Evolutionary conservation across 1,140 invertebrate species (phyloP).

Genomic region (Brachionus angularis): DNA sequence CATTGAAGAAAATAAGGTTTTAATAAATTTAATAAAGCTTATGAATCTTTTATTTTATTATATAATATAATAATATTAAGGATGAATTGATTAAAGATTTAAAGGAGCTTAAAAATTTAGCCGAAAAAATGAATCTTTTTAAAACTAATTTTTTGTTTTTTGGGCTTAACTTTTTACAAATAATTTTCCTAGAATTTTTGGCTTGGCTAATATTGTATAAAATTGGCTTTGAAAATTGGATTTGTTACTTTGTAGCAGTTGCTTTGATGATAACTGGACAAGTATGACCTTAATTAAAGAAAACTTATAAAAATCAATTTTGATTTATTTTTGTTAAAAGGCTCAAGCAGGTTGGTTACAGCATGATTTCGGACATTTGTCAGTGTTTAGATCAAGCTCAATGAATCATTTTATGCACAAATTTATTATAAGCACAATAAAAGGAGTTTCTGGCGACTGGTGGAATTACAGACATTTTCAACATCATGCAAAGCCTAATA

Average conservation of each 20-base stretch:
- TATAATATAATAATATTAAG: too few species aligned
- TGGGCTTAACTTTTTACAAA: neutral
- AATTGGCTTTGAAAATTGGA: neutral
- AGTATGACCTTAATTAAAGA: too few species aligned
- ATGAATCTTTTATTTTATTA: neutral
- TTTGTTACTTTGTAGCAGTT: neutral
- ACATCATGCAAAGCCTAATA: slow-evolving; percentile 58
- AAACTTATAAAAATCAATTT: neutral
- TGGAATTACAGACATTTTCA: slow-evolving; percentile 58
- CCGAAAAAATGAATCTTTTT: slow-evolving; percentile 32
- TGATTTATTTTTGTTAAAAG: slow-evolving; percentile 13
- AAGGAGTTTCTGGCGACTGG: slow-evolving; percentile 48
- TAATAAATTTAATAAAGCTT: neutral
- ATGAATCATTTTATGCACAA: slow-evolving; percentile 45
- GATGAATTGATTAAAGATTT: slow-evolving; percentile 17
- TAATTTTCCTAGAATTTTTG: neutral
- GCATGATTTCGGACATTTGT: slow-evolving; percentile 47
- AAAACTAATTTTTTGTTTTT: neutral
- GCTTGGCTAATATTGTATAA: neutral
- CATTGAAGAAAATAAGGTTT: slow-evolving; percentile 7
- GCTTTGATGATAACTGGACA: neutral
- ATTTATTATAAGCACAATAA: slow-evolving; percentile 45
- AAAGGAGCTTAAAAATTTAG: neutral
- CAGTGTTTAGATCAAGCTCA: slow-evolving; percentile 45
- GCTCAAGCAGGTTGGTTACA: slow-evolving; percentile 47